A percentile compares a stretch with the other conserved stretches of the same genome.
These are phyloP conservation scores for Argyra leucocephala DNA, from an alignment of 2,888 invertebrate genomes.

Conservation along the genomic window DNA sequence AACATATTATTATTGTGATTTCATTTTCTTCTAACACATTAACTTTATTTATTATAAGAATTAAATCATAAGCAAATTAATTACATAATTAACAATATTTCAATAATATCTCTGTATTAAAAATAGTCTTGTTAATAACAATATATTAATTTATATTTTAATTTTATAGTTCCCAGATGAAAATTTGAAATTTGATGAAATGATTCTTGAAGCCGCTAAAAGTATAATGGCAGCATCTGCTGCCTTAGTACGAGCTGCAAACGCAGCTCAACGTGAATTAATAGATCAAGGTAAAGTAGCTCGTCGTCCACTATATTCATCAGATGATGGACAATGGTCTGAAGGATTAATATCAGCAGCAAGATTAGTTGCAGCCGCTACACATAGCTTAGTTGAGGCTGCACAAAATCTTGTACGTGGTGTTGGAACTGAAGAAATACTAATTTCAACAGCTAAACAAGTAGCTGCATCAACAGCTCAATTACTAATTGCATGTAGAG, in stretches of 20 bases:
- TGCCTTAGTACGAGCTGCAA: constrained; percentile 90
- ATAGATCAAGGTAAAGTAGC: constrained; percentile 86
- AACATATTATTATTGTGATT: constrained; percentile 93
- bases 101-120: neutral
- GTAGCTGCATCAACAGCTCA: constrained; percentile 97
- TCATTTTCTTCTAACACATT: constrained; percentile 29
- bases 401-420: constrained; percentile 94
- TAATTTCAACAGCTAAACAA: constrained; percentile 92
- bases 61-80: neutral
- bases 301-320: constrained; percentile 68
- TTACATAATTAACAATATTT: neutral
- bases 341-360: constrained; percentile 94
- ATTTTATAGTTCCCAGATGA: constrained; percentile 73
- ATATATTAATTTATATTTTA: too few species aligned
- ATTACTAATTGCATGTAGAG: constrained; percentile 94
- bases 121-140: too few species aligned
- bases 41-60: neutral
- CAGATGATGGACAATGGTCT: constrained; percentile 97
- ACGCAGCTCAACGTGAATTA: constrained; percentile 91
- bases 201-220: constrained; percentile 96
- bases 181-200: constrained; percentile 94
- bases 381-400: constrained; percentile 93
- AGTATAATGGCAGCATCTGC: constrained; percentile 96
- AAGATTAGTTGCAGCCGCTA: constrained; percentile 90
- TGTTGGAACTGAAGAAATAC: constrained; percentile 83